Percentiles rank a stretch among this genome's conserved stretches.
Conservation (phyloP, 2,797 vertebrate species). For the Galaxias olidus region DNA sequence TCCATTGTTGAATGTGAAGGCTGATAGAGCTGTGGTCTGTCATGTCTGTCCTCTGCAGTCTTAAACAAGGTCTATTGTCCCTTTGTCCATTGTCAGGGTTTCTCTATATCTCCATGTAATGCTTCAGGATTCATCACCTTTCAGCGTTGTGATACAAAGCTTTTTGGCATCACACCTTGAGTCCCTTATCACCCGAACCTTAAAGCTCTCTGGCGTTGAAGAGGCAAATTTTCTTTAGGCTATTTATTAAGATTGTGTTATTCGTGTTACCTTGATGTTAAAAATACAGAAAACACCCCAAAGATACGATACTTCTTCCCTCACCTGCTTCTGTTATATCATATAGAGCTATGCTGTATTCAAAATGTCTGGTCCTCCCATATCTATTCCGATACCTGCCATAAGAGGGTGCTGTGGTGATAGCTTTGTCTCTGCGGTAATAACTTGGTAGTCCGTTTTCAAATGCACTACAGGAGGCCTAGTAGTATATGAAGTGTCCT, state of each 20-base stretch:
- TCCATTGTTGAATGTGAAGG: slow-evolving; percentile 50
- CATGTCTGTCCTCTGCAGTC: slow-evolving; percentile 70
- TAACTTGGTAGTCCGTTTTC: slow-evolving; percentile 28
- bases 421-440: slow-evolving; percentile 29
- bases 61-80: slow-evolving; percentile 73
- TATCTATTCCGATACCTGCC: slow-evolving; percentile 31
- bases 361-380: slow-evolving; percentile 20
- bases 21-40: slow-evolving; percentile 52
- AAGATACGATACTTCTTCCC: slow-evolving; percentile 66
- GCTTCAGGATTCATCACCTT: slow-evolving; percentile 46
- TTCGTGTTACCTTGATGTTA: slow-evolving; percentile 36
- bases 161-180: slow-evolving; percentile 45
- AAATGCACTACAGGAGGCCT: slow-evolving; percentile 35
- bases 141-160: slow-evolving; percentile 30
- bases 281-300: slow-evolving; percentile 56
- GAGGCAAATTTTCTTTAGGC: slow-evolving; percentile 50
- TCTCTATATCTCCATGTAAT: neutral
- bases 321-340: slow-evolving; percentile 42
- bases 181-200: slow-evolving; percentile 68
- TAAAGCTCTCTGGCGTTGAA: slow-evolving; percentile 56
- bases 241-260: slow-evolving; percentile 41
- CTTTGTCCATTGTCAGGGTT: slow-evolving; percentile 58
- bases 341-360: slow-evolving; percentile 22
- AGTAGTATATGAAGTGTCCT: slow-evolving; percentile 55
- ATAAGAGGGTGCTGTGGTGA: slow-evolving; percentile 33